phyloP scores from a whole-genome alignment of 2,888 invertebrate genomes.

The Drosophila cyrtoloma region DNA sequence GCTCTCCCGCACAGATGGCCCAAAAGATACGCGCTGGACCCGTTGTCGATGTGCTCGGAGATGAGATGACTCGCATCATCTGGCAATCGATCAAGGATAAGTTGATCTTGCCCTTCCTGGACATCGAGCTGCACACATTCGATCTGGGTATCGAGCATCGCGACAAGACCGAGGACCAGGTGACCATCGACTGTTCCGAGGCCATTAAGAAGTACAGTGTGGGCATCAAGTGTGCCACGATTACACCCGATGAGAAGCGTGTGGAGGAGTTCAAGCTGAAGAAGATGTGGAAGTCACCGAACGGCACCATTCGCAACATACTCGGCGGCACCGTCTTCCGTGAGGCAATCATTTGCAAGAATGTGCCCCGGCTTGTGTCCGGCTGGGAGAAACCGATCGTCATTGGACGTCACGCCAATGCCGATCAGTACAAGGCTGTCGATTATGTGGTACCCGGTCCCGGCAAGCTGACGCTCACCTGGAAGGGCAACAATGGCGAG shows the following conservation, averaged over 20 bases:
- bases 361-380: constrained; percentile 97
- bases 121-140: constrained; percentile 96
- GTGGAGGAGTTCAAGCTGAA: constrained; percentile 96
- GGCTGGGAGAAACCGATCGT: constrained; percentile 99
- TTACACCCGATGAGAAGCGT: constrained; percentile 98
- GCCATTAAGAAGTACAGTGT: constrained; percentile 99
- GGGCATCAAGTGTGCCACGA: constrained; percentile 99
- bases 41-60: constrained; percentile 96
- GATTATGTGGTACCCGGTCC: constrained; percentile 97
- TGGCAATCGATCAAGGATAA: constrained; percentile 99
- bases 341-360: constrained; percentile 95
- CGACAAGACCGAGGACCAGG: constrained; percentile 97
- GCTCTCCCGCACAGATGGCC: constrained; percentile 82
- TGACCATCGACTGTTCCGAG: constrained; percentile 98
- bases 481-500: constrained; percentile 87
- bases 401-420: constrained; percentile 99
- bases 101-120: constrained; percentile 97
- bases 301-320: constrained; percentile 95
- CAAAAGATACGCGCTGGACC: constrained; percentile 92
- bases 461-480: constrained; percentile 94
- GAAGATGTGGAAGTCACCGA: constrained; percentile 96
- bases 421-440: constrained; percentile 98
- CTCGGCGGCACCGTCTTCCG: constrained; percentile 91
- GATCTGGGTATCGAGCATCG: constrained; percentile 98
- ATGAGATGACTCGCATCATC: constrained; percentile 98